Conservation (phyloP, 2,888 invertebrate genomes). For the Drosophila koepferae region DNA sequence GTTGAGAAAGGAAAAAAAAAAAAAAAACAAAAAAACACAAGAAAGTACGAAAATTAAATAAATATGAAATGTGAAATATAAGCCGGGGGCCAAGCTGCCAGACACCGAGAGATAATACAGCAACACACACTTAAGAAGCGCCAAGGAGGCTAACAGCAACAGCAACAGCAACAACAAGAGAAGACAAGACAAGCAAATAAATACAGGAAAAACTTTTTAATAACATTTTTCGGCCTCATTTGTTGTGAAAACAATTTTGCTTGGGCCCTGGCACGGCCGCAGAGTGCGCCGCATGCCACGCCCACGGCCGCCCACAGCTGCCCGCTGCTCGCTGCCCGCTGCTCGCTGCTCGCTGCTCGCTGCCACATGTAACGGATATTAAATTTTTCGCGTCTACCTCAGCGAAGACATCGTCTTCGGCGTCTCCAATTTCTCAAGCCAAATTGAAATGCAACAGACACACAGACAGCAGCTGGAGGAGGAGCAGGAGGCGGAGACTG, state of each 20-base stretch:
- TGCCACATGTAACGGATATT: conserved; percentile 73
- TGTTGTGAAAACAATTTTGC: conserved; percentile 76
- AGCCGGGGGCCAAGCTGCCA: conserved; percentile 31
- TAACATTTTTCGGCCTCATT: conserved; percentile 82
- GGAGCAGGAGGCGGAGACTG: not conserved
- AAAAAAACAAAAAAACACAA: conserved; percentile 47
- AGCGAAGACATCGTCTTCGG: conserved; percentile 26
- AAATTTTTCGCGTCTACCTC: conserved; percentile 78
- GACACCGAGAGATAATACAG: conserved; percentile 43
- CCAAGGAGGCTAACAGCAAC: conserved; percentile 34
- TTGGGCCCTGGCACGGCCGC: conserved; percentile 44
- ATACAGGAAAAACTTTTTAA: conserved; percentile 78
- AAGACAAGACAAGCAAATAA: conserved; percentile 61
- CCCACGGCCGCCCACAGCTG: not conserved
- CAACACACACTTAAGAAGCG: conserved; percentile 53
- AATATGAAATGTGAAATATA: conserved; percentile 70
- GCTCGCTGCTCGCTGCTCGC: conserved; percentile 1
- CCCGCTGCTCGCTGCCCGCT: not conserved
- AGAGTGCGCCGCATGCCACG: conserved; percentile 12
- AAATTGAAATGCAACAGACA: conserved; percentile 61
- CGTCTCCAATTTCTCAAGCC: conserved; percentile 56
- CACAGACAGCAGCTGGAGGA: conserved; percentile 15
- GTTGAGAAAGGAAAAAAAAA: conserved; percentile 19
- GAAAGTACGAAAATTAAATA: conserved; percentile 72
- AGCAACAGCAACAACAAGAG: conserved; percentile 9